Conservation (phyloP, 2,888 invertebrate genomes). For the Prostheceraeus crozeri region DNA sequence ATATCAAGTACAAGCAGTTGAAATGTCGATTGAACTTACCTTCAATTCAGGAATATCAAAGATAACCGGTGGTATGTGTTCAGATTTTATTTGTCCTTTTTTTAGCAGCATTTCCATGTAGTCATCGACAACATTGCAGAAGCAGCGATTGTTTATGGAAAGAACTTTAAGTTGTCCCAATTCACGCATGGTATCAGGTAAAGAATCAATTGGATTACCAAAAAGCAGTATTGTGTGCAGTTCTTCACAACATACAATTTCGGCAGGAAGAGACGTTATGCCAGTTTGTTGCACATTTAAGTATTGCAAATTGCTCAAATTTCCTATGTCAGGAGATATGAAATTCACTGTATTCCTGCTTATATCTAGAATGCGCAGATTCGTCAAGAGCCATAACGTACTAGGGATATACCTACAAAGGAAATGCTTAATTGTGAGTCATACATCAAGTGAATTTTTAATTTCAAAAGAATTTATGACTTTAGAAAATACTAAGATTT, state of each 20-base stretch:
- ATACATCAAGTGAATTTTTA: too few relatives aligned
- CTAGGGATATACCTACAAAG: slow-evolving; percentile 54
- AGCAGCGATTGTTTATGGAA: slow-evolving; percentile 51
- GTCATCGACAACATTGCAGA: slow-evolving; percentile 49
- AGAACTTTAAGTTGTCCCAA: slow-evolving; percentile 50
- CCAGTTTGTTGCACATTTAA: slow-evolving; percentile 54
- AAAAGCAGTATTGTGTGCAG: slow-evolving; percentile 53
- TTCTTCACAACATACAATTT: slow-evolving; percentile 56
- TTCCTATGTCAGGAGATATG: slow-evolving; percentile 50
- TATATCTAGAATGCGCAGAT: slow-evolving; percentile 43
- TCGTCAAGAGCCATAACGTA: slow-evolving; percentile 42
- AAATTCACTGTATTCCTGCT: slow-evolving; percentile 54
- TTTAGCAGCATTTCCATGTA: slow-evolving; percentile 53
- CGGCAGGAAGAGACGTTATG: slow-evolving; percentile 54
- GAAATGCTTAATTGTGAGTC: too few relatives aligned
- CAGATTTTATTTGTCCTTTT: slow-evolving; percentile 55
- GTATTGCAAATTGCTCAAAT: slow-evolving; percentile 47
- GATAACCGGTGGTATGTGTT: slow-evolving; percentile 54
- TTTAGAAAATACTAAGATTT: too few relatives aligned
- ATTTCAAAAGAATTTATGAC: too few relatives aligned
- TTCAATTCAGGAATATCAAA: slow-evolving; percentile 53
- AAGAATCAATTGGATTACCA: slow-evolving; percentile 54
- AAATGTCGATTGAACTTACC: too few relatives aligned
- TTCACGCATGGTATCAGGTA: slow-evolving; percentile 55
- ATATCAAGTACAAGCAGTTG: too few relatives aligned